Evolutionary conservation across 2,888 invertebrate species (phyloP).

Genomic region (Drosophila eohydei): DNA sequence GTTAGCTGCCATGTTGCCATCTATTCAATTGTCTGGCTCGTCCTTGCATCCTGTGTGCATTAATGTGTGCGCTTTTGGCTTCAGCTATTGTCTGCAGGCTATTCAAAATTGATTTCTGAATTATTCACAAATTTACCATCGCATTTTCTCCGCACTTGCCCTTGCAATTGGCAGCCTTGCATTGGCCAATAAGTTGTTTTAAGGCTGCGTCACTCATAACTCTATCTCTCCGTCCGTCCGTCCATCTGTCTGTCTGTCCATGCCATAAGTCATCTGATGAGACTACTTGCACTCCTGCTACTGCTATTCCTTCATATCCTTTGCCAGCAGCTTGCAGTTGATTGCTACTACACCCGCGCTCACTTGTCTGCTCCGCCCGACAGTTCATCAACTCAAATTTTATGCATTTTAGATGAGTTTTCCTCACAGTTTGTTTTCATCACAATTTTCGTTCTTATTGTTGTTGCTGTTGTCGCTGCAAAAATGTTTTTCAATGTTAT

Average conservation of each 20-base stretch:
- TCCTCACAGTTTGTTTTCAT: slow-evolving; percentile 76
- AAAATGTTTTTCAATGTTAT: slow-evolving; percentile 70
- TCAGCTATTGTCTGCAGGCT: slow-evolving; percentile 42
- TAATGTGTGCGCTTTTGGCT: slow-evolving; percentile 9
- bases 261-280: slow-evolving; percentile 64
- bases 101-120: slow-evolving; percentile 76
- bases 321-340: slow-evolving; percentile 66
- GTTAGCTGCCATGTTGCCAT: slow-evolving; percentile 70
- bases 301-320: slow-evolving; percentile 15
- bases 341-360: slow-evolving; percentile 46
- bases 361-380: slow-evolving; percentile 20
- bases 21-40: slow-evolving; percentile 59
- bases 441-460: slow-evolving; percentile 40
- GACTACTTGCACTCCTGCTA: slow-evolving; percentile 18
- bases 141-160: slow-evolving; percentile 25
- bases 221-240: neutral
- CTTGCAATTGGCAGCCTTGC: slow-evolving; percentile 57
- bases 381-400: slow-evolving; percentile 83
- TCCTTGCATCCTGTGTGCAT: slow-evolving; percentile 23
- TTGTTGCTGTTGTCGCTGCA: slow-evolving; percentile 34
- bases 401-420: slow-evolving; percentile 83
- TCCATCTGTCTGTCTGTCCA: slow-evolving; percentile 4
- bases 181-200: slow-evolving; percentile 67
- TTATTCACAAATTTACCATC: slow-evolving; percentile 62
- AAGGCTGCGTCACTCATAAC: slow-evolving; percentile 38